Evolutionary conservation across 2,888 invertebrate species (phyloP), one percentile per base, ranked within the genome.

Genomic region (Cotesia congregata): DNA sequence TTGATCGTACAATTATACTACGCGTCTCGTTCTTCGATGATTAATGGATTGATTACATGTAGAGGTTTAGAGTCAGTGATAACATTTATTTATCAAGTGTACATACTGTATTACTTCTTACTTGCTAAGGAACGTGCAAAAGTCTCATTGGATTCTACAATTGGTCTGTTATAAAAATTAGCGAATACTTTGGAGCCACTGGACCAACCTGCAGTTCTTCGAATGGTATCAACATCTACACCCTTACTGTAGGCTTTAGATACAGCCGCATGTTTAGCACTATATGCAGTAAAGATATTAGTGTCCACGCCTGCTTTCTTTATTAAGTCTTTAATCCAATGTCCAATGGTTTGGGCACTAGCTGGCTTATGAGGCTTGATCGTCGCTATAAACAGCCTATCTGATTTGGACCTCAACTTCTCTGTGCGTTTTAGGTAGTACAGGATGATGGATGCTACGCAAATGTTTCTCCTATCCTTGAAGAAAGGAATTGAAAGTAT

Each of bases 81-180:
- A 15, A 62, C 62, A 62, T 62, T 62, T 1, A 62, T 62, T 62
- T 62, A 50, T 62, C 17, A 62, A 17, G 15, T 7, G 5, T 62
- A 62, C 17, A 15, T 62, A 17, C 62, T 62, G 15, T 12, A 15
- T 62, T 62, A 62, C 6, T 62, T 15, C 62, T 62, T 62, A 62
- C 7, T 17, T 17, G 62, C 62, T 62, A 62, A 20, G 15, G 62
- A 17, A 15, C 5, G 5, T 15, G 62, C 17, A 62, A 62, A 62
- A 62, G 17, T 62, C 62, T 62, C 62, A 20, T 62, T 62, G 5
- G 62, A 62, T 62, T 17, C 17, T 62, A 62, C 15, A 62, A 62
- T 62, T 20, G 61, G 73, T 65, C 72, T 65, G 74, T 74, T 78
- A 68, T 73, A 76, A 67, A 76, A 76, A 38, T 67, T 76, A 41